Base-by-base conservation (phyloP, 37 sponge, comb jelly and placozoan genomes). In the Ianthella basta region DNA sequence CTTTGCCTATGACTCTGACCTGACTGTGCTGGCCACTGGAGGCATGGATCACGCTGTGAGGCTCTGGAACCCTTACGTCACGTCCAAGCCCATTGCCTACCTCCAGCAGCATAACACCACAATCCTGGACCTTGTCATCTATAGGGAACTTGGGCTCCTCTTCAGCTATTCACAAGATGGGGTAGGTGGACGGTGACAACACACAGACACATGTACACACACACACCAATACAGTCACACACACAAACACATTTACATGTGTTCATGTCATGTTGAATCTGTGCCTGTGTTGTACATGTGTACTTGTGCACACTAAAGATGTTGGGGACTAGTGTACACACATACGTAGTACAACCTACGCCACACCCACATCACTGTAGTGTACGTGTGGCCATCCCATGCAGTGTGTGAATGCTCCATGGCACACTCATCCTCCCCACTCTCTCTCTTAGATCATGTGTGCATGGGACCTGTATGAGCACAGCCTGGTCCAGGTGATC, bases 61-160 rank as follows among this genome's bases (percentile, higher is more conserved):
- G 20, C 72, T 99, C 68, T 99, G 99, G 99, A 91, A 93, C 56
- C 99, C 99, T 50, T 96, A 94, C 67, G 94, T 93, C 54, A 88
- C 93, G n/a, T 54, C 82, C 33, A 89, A 86, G 39, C 95, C 99
- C 16, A 77, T 93, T 33, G 97, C 99, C 24, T 25, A 65, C 14
- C 90, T 96, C 65, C 80, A 70, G 55, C 84, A 89, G 0, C 99
- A 99, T 84, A 60, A 37, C 65, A 60, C 91, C 15, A 65, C 94
- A 24, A 78, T 99, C 30, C 65, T 96, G 8, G 94, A 90, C 79
- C 91, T 99, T 5, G 66, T 84, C 70, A 89, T 97, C 4, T 77
- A 88, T 33, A 84, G 80, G 36, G 60, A 85, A 5, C 57, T 78
- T 3, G 79, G 87, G 0, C 79, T 89, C 59, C 55, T 97, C 70